These are phyloP conservation scores for Notolabrus celidotus DNA, from an alignment of 2,797 vertebrate species.

Conservation along the genomic window DNA sequence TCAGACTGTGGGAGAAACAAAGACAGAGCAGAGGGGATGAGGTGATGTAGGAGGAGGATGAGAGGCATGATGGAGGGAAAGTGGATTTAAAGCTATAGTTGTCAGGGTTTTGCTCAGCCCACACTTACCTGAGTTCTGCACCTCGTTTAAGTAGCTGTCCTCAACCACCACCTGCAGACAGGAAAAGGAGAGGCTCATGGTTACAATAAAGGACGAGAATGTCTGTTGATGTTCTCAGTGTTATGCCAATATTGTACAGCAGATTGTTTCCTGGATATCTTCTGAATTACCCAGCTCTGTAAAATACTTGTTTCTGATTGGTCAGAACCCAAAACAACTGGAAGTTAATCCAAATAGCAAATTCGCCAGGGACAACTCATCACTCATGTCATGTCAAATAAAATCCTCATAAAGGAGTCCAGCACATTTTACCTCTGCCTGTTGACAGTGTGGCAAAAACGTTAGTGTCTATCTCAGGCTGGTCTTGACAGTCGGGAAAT, in stretches of 20 bases:
- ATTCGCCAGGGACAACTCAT: too few species aligned
- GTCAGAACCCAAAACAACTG: too few species aligned
- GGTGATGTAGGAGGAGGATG: slow-evolving; percentile 42
- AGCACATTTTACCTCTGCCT: too few species aligned
- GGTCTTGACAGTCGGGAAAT: too few species aligned
- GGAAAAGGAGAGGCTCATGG: slow-evolving; percentile 10
- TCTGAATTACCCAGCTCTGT: neutral
- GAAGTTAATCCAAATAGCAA: too few species aligned
- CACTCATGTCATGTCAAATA: too few species aligned
- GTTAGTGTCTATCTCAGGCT: too few species aligned
- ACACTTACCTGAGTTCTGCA: slow-evolving; percentile 86
- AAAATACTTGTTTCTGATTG: too few species aligned
- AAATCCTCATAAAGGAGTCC: too few species aligned
- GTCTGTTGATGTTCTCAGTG: neutral
- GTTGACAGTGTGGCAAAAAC: too few species aligned
- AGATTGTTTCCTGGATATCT: too few species aligned
- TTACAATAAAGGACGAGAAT: neutral
- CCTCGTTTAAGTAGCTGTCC: slow-evolving; percentile 86
- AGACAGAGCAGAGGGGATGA: slow-evolving; percentile 10
- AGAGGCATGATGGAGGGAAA: slow-evolving; percentile 37
- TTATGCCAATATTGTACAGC: neutral
- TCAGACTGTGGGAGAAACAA: slow-evolving; percentile 51
- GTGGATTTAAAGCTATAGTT: slow-evolving; percentile 17
- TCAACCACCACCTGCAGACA: slow-evolving; percentile 82
- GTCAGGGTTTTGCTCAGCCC: slow-evolving; percentile 16